A percentile compares a stretch with the other conserved stretches of the same genome.
Conservation (phyloP, 2,888 invertebrate species). For the Agrypnus murinus region DNA sequence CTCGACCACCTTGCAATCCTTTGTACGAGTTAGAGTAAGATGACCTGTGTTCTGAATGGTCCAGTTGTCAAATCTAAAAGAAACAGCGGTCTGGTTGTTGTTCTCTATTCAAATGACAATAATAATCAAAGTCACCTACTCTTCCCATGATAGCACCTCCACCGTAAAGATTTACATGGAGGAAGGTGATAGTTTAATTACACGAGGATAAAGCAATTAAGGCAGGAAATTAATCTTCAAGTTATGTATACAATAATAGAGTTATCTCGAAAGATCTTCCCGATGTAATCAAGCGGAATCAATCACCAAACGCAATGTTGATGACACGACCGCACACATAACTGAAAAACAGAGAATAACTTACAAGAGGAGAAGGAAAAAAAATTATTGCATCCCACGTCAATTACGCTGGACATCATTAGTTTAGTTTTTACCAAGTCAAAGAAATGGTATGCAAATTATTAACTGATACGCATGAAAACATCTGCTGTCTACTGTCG, state of each 20-base stretch:
- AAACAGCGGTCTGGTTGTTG: slow-evolving; percentile 18
- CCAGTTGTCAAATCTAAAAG: slow-evolving; percentile 39
- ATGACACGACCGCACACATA: slow-evolving; percentile 43
- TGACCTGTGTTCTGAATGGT: slow-evolving; percentile 48
- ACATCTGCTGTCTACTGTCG: slow-evolving; percentile 37
- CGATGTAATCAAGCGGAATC: slow-evolving; percentile 25
- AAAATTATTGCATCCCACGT: slow-evolving; percentile 16
- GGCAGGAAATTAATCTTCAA: slow-evolving; percentile 18
- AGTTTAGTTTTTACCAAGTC: slow-evolving; percentile 42
- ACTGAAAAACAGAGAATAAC: background rate
- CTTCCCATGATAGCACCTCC: background rate
- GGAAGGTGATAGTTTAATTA: background rate
- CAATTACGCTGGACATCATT: slow-evolving; percentile 51
- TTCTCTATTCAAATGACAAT: slow-evolving; percentile 8
- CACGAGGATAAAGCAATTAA: slow-evolving; percentile 3
- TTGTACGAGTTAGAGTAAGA: slow-evolving; percentile 41
- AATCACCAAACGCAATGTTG: slow-evolving; percentile 31
- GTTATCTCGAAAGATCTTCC: slow-evolving; percentile 14
- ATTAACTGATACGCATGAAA: slow-evolving; percentile 40
- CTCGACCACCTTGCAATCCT: slow-evolving; percentile 55
- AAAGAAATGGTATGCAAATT: slow-evolving; percentile 47
- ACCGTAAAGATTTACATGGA: background rate
- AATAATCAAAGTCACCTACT: background rate
- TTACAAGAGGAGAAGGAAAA: background rate
- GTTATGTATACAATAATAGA: background rate